Evolutionary conservation across 2,797 vertebrate species (phyloP).

Genomic region (Anguilla pacifica): DNA sequence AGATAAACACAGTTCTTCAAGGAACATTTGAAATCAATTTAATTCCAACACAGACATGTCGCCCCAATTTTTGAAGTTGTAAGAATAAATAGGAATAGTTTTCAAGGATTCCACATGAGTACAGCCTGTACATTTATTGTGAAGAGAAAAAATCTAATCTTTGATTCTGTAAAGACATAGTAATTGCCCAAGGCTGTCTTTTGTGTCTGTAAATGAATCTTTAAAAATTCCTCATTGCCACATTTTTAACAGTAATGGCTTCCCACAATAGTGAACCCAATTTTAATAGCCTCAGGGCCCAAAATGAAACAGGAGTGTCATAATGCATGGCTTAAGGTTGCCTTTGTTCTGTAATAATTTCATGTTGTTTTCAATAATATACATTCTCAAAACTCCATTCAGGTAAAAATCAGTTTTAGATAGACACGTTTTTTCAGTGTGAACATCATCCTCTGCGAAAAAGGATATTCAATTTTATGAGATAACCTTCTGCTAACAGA

Average conservation of each 20-base stretch:
- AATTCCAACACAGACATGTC: slow-evolving; percentile 6
- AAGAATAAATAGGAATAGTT: slow-evolving; percentile 30
- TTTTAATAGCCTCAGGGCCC: background rate
- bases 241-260: slow-evolving; percentile 33
- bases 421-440: background rate
- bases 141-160: slow-evolving; percentile 31
- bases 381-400: background rate
- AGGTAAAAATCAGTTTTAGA: background rate
- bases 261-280: slow-evolving; percentile 9
- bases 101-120: slow-evolving; percentile 25
- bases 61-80: background rate
- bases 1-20: slow-evolving; percentile 8
- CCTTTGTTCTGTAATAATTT: background rate
- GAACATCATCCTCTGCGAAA: background rate
- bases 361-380: slow-evolving; percentile 9
- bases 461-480: background rate
- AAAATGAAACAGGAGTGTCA: background rate
- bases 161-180: slow-evolving; percentile 32
- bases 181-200: slow-evolving; percentile 31
- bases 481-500: background rate
- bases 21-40: slow-evolving; percentile 10
- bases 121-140: slow-evolving; percentile 30
- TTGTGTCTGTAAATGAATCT: slow-evolving; percentile 30
- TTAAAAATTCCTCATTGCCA: slow-evolving; percentile 27
- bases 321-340: background rate